Base-by-base conservation (phyloP, 1,140 invertebrate species). In the Calliopsis andreniformis region DNA sequence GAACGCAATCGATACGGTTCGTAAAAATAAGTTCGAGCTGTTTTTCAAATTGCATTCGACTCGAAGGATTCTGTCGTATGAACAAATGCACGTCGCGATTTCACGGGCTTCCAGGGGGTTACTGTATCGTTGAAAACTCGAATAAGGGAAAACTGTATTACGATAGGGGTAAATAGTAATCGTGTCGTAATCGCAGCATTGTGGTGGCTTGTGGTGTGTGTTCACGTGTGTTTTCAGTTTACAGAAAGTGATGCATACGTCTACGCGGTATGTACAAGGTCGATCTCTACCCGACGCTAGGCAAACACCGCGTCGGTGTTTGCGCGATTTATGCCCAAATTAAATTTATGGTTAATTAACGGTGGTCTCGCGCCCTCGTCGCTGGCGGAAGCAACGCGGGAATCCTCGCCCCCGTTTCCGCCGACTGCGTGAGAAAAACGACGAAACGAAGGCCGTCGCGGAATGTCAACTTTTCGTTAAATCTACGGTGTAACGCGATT, bases 301-400 rank as follows among this genome's bases (percentile, higher is more conserved):
- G 79, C 78, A 80, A 81, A 80, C 79, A 81, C 62, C 71, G 71
- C 47, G 59, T 62, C 69, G 71, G 71, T 82, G 79, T 86, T 83
- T 77, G 84, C 87, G 75, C 83, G 85, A 86, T 84, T 83, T 86
- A 89, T 89, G 86, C 87, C 87, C 87, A 88, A 87, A 88, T 88
- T 82, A 82, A 79, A 81, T 72, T 77, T 72, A 82, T 67, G 67
- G 69, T 82, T 78, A 69, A 82, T 78, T 72, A 81, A 80, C 80
- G 80, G 64, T 68, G 30, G 79, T 73, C 18, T 47, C 62, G 71
- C 71, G 49, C 51, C 49, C 28, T 49, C 45, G 70, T 63, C 79
- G 80, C 10, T 51, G 16, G 49, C 63, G 32, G 51, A 78, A 82
- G 75, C 80, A 83, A 75, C 80, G 75, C 70, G 68, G 58, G 51